Evolutionary conservation across 2,888 invertebrate species (phyloP).

Genomic region (Melinaea menophilus): DNA sequence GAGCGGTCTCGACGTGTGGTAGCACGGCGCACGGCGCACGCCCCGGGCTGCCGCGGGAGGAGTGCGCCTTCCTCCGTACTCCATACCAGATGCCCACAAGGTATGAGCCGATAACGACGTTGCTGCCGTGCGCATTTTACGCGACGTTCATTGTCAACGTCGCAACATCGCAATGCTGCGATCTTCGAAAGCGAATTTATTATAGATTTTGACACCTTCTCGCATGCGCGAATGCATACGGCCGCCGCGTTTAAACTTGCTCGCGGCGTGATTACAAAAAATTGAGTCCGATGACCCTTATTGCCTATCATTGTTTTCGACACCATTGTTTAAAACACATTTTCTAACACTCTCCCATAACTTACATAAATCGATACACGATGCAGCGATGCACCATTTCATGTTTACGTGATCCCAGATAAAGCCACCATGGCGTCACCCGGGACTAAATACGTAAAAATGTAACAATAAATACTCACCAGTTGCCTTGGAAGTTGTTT

Average conservation of each 20-base stretch:
- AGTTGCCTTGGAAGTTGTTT: constrained; percentile 79
- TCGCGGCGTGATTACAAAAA: constrained; percentile 71
- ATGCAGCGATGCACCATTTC: constrained; percentile 79
- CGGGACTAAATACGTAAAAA: constrained; percentile 77
- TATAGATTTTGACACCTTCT: constrained; percentile 76
- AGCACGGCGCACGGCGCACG: constrained; percentile 67
- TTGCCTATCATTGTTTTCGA: constrained; percentile 47
- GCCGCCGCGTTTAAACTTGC: constrained; percentile 75
- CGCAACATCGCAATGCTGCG: constrained; percentile 56
- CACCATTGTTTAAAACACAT: constrained; percentile 41
- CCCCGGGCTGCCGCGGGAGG: constrained; percentile 61
- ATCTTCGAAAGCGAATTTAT: constrained; percentile 66
- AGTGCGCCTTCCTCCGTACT: constrained; percentile 67
- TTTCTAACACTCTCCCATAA: constrained; percentile 47
- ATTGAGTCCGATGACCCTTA: constrained; percentile 64
- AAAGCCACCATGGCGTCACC: constrained; percentile 82
- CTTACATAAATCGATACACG: constrained; percentile 73
- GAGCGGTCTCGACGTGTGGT: constrained; percentile 63
- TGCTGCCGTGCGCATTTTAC: constrained; percentile 44
- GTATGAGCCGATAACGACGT: constrained; percentile 53
- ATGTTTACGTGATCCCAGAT: constrained; percentile 82
- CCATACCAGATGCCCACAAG: constrained; percentile 56
- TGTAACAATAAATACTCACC: constrained; percentile 78
- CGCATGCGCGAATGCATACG: constrained; percentile 77
- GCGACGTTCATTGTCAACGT: constrained; percentile 46